A percentile compares a stretch with the other conserved stretches of the same genome.
phyloP scores from a whole-genome alignment of 2,888 invertebrate species.

The Tetropium fuscum region DNA sequence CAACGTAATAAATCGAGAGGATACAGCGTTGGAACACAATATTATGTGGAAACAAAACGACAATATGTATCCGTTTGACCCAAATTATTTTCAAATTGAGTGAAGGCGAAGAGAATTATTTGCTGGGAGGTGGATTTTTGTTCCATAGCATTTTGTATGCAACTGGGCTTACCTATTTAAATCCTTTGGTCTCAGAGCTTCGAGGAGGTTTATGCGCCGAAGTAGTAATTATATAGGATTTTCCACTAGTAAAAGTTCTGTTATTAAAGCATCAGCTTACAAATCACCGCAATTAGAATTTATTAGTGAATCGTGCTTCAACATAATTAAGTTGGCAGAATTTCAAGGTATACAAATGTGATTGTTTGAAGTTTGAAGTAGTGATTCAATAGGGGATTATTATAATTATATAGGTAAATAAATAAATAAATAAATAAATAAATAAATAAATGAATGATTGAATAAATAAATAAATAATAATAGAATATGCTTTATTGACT shows the following conservation, averaged over 20 bases:
- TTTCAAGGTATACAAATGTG: no score
- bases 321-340: no score
- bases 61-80: not conserved
- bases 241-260: not conserved
- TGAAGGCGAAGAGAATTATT: not conserved
- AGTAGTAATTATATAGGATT: slow-evolving; percentile 17
- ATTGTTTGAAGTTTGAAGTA: no score
- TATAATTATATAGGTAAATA: no score
- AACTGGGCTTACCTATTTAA: slow-evolving; percentile 11
- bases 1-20: slow-evolving; percentile 23
- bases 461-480: no score
- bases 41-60: not conserved
- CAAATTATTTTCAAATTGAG: slow-evolving; percentile 14
- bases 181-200: slow-evolving; percentile 8
- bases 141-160: slow-evolving; percentile 14
- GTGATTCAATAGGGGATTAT: no score
- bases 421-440: no score
- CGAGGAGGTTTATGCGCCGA: slow-evolving; percentile 7
- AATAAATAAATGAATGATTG: no score
- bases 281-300: slow-evolving; percentile 6
- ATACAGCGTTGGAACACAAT: slow-evolving; percentile 17
- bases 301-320: no score
- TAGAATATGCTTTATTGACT: no score
- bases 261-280: not conserved
- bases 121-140: not conserved